phyloP scores from a whole-genome alignment of 2,888 invertebrate species.

The Athripsodes cinereus region DNA sequence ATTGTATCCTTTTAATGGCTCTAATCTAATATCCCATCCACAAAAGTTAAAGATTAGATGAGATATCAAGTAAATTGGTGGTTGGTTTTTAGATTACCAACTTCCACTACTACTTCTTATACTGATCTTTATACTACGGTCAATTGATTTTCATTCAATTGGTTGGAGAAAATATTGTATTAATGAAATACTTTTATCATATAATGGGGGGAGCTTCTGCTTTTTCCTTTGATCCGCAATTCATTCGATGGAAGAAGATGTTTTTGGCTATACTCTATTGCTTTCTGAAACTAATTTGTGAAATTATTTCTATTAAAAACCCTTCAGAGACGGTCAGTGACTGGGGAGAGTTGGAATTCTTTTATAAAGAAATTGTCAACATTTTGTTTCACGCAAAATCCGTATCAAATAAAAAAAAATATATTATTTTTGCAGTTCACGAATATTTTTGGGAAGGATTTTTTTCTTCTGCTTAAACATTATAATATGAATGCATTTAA shows the following conservation, averaged over 20 bases:
- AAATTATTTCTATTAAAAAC: constrained; percentile 26
- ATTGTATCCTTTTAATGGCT: constrained; percentile 4
- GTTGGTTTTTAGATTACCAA: background rate
- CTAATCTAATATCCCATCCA: constrained; percentile 2
- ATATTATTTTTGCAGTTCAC: too few relatives aligned
- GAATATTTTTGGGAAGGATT: too few relatives aligned
- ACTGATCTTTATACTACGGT: constrained; percentile 11
- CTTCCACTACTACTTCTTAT: too few relatives aligned
- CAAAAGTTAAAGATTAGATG: background rate
- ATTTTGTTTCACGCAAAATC: too few relatives aligned
- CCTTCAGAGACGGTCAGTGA: constrained; percentile 16
- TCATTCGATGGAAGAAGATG: background rate
- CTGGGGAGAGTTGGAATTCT: background rate
- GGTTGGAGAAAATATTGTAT: background rate
- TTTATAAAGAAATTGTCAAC: too few relatives aligned
- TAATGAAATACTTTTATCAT: background rate
- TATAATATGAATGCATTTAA: too few relatives aligned
- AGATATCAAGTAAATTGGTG: background rate
- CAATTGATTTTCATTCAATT: constrained; percentile 19
- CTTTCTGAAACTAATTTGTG: constrained; percentile 25
- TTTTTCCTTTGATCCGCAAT: background rate
- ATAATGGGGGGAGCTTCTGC: background rate
- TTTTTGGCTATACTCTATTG: background rate
- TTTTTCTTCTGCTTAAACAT: too few relatives aligned
- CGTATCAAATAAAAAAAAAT: background rate